phyloP scores from a whole-genome alignment of 1,140 invertebrate species.

The Ceratoteleas bidentatus region DNA sequence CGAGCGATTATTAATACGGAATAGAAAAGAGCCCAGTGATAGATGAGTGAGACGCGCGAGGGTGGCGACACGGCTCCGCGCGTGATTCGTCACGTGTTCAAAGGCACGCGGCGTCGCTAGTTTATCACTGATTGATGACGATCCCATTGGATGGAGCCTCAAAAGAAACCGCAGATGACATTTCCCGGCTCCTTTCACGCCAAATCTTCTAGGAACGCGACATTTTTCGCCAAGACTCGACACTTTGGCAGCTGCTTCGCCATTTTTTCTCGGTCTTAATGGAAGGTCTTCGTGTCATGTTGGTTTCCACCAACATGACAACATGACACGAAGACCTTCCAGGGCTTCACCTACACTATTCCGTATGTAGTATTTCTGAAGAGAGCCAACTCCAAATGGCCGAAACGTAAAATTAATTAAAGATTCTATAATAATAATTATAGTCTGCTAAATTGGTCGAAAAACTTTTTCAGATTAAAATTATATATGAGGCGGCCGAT shows the following conservation, averaged over 20 bases:
- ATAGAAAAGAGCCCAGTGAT: constrained; percentile 55
- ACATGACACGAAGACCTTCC: no score
- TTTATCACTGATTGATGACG: constrained; percentile 58
- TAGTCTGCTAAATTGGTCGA: no score
- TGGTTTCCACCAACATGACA: no score
- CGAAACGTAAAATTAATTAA: no score
- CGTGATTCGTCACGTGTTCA: constrained; percentile 44
- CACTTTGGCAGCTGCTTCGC: not conserved
- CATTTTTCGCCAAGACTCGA: not conserved
- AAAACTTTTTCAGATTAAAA: no score
- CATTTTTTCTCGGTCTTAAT: not conserved
- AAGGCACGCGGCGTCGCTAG: constrained; percentile 23
- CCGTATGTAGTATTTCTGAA: no score
- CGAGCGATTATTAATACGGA: constrained; percentile 58
- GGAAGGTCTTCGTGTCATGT: no score
- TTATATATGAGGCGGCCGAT: no score
- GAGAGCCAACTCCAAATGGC: no score
- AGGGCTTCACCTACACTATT: no score
- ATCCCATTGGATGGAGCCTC: constrained; percentile 32
- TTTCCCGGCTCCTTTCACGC: not conserved
- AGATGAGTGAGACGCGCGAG: constrained; percentile 32
- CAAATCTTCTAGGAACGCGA: not conserved
- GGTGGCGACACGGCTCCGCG: constrained; percentile 25
- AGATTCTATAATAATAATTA: no score
- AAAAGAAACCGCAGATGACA: constrained; percentile 40